Conservation (phyloP, 2,797 vertebrate species). For the Coracias cyanogaster region DNA sequence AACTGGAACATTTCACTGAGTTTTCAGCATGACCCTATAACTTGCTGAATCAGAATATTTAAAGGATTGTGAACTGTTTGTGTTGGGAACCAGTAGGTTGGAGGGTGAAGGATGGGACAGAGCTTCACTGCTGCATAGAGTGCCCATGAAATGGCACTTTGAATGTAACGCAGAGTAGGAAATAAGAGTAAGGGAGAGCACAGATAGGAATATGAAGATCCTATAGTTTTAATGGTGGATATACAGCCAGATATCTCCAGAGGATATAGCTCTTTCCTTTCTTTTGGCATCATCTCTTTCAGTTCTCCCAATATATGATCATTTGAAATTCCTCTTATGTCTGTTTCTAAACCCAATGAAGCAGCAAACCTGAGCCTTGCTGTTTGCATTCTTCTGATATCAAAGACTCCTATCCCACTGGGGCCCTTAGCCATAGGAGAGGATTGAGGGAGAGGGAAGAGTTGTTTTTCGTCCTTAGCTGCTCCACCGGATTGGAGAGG, state of each 20-base stretch:
- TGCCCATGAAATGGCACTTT: not conserved
- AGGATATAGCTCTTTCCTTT: conserved; percentile 3
- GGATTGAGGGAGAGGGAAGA: conserved; percentile 41
- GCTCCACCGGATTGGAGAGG: not conserved
- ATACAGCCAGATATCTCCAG: not conserved
- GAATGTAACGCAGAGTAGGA: not conserved
- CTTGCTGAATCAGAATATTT: not conserved
- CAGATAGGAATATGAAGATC: not conserved
- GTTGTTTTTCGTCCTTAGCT: conserved; percentile 27
- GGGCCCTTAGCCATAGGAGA: conserved; percentile 44
- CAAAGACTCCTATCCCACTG: conserved; percentile 32
- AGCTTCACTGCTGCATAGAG: not conserved
- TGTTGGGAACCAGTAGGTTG: not conserved
- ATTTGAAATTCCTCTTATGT: conserved; percentile 60
- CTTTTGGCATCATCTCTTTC: conserved; percentile 30
- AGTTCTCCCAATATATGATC: conserved; percentile 1
- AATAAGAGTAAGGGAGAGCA: not conserved
- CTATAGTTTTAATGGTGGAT: not conserved
- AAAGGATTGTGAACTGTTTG: not conserved
- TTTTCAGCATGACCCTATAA: not conserved
- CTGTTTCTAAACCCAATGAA: conserved; percentile 22
- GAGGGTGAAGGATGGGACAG: not conserved
- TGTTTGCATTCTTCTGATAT: conserved; percentile 60
- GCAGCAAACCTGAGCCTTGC: conserved; percentile 47
- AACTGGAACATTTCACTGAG: not conserved